Evolutionary conservation across 1,140 invertebrate genomes (phyloP), one percentile per base, ranked within the genome.

Genomic region (Capitella teleta): DNA sequence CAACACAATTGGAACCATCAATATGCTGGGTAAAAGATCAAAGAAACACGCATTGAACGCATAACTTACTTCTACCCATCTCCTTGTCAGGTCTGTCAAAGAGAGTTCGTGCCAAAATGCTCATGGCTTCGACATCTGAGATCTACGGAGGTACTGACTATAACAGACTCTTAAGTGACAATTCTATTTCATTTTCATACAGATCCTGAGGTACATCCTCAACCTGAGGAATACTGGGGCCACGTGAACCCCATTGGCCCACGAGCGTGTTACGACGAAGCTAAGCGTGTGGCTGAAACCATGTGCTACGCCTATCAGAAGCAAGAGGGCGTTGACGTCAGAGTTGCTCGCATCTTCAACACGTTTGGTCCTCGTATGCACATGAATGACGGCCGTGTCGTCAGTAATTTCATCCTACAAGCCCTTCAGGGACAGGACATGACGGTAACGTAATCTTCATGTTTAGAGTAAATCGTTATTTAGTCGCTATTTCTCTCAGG

Each of bases 361-460:
- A 99, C 96, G 0, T 98, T 94, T 70, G 96, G 96, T n/a, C 95
- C 95, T 0, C 74, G 95, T 64, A 99, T 99, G 96, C 93, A 98
- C 63, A 91, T 95, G 78, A 94, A 96, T 62, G 96, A 99, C 75
- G 95, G 95, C 4, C 75, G 96, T 36, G 95, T 99, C 2, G 95
- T 99, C 0, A 97, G 92, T 12, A 98, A 98, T 75, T 98, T 99
- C 63, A 93, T 99, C 55, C 78, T 97, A 40, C 95, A 99, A 75
- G 89, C 93, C 5, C 72, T 99, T 43, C 84, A 40, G 38, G 14
- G 38, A 6, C 19, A 40, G 8, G 19, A 18, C 5, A 40, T 40
- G 8, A 40, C 38, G 14, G 38, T 40, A 24, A 40, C 10, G 16
- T 34, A 34, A 10, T 34, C 16, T 34, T 34, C 10, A 10, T 12